Conservation (phyloP, 2,888 invertebrate genomes). For the Caenorhabditis panamensis region DNA sequence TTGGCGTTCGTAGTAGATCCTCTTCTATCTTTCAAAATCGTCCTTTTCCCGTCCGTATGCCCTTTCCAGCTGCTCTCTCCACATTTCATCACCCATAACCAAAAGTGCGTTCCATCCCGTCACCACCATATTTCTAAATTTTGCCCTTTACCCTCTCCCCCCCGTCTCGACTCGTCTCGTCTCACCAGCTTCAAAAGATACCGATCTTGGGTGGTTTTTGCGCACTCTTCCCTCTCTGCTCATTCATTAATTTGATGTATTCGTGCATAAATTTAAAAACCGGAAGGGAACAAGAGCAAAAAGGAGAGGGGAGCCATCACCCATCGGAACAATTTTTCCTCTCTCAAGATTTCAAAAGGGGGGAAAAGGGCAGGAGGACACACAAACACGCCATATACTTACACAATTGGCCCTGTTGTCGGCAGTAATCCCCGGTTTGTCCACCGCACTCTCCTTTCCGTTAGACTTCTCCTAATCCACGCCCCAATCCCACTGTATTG, state of each 20-base stretch:
- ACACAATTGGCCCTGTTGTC: slow-evolving; percentile 59
- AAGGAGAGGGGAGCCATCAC: background rate
- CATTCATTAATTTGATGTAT: slow-evolving; percentile 63
- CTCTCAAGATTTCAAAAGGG: slow-evolving; percentile 5
- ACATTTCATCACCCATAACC: background rate
- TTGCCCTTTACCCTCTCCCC: slow-evolving; percentile 24
- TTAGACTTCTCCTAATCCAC: slow-evolving; percentile 62
- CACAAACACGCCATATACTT: slow-evolving; percentile 44
- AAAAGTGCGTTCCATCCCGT: slow-evolving; percentile 10
- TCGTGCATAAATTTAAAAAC: slow-evolving; percentile 59
- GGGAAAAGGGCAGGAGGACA: slow-evolving; percentile 23
- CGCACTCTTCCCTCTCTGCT: slow-evolving; percentile 31
- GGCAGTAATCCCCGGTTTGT: slow-evolving; percentile 56
- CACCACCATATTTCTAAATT: slow-evolving; percentile 1
- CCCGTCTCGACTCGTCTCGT: background rate
- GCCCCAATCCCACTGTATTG: slow-evolving; percentile 62
- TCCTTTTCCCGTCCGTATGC: background rate
- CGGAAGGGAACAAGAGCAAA: background rate
- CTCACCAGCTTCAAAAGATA: slow-evolving; percentile 51
- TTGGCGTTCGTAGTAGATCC: background rate
- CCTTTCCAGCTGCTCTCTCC: background rate
- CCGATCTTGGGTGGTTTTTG: slow-evolving; percentile 53
- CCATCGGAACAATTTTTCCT: slow-evolving; percentile 3
- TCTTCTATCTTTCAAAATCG: background rate
- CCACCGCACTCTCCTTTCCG: slow-evolving; percentile 26